A percentile compares a stretch with the other conserved stretches of the same genome.
These are phyloP conservation scores for Troides aeacus DNA, from an alignment of 2,888 invertebrate species.

Conservation along the genomic window DNA sequence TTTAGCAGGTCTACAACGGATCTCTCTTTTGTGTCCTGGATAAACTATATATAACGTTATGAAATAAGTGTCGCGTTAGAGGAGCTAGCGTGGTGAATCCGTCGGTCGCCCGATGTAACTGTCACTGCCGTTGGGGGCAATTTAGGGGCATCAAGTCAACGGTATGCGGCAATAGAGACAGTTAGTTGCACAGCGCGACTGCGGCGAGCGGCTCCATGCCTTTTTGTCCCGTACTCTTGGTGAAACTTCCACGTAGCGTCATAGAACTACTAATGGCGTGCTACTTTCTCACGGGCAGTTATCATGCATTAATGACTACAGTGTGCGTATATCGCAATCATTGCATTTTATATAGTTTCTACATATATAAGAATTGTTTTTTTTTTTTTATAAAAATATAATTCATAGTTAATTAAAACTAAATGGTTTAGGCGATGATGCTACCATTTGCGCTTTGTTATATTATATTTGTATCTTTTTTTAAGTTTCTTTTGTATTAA, in stretches of 20 bases:
- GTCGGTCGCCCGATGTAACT: not conserved
- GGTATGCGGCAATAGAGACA: conserved; percentile 9
- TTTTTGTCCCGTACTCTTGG: conserved; percentile 8
- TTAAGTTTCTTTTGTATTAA: too few relatives aligned
- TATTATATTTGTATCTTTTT: too few relatives aligned
- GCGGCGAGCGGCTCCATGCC: not conserved
- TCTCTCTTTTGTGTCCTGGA: not conserved
- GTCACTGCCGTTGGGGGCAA: conserved; percentile 11
- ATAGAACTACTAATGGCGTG: conserved; percentile 4
- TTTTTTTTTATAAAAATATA: too few relatives aligned
- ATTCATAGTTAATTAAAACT: too few relatives aligned
- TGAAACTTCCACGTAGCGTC: conserved; percentile 11
- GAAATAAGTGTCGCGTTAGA: too few relatives aligned
- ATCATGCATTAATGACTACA: not conserved
- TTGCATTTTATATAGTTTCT: not conserved
- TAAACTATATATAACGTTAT: not conserved
- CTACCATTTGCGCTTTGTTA: too few relatives aligned
- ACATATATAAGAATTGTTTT: too few relatives aligned
- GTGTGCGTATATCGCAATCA: not conserved
- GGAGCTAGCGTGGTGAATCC: not conserved
- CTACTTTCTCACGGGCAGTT: not conserved
- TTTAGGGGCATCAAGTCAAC: conserved; percentile 20
- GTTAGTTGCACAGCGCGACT: conserved; percentile 11
- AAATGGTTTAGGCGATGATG: too few relatives aligned
- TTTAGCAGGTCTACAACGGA: too few relatives aligned